A percentile compares a stretch with the other conserved stretches of the same genome.
phyloP scores from a whole-genome alignment of 2,113 vertebrate species.

The Butorides virescens region DNA sequence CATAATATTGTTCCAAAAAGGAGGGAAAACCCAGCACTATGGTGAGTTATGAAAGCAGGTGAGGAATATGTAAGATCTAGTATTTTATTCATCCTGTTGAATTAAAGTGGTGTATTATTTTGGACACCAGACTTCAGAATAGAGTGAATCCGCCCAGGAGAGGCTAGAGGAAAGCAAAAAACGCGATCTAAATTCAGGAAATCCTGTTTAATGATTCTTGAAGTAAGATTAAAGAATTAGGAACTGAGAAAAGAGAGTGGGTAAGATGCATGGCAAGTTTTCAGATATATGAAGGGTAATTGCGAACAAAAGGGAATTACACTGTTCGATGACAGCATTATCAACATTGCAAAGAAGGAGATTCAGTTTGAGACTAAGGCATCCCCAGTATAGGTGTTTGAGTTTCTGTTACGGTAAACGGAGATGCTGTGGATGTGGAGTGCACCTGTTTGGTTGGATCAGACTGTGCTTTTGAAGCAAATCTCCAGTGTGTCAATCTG shows the following conservation, averaged over 20 bases:
- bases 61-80: background rate
- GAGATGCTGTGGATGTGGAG: background rate
- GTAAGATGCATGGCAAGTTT: background rate
- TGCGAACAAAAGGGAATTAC: background rate
- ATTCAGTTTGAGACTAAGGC: background rate
- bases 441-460: background rate
- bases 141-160: background rate
- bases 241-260: background rate
- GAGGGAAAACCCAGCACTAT: rapidly evolving
- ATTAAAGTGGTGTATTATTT: background rate
- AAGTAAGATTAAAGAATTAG: background rate
- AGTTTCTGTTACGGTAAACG: background rate
- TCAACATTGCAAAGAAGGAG: background rate
- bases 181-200: background rate
- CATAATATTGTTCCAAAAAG: background rate
- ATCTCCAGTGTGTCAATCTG: background rate
- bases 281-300: background rate
- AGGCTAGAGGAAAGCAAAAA: background rate
- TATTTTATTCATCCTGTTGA: background rate
- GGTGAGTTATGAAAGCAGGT: background rate
- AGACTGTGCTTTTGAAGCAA: background rate
- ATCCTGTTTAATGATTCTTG: background rate
- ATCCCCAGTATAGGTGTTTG: background rate
- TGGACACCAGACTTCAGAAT: background rate
- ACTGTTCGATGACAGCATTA: background rate